Percentiles rank a stretch among this genome's conserved stretches.
Evolutionary conservation across 2,888 invertebrate species (phyloP).

Genomic region (Priocnemis perturbator): DNA sequence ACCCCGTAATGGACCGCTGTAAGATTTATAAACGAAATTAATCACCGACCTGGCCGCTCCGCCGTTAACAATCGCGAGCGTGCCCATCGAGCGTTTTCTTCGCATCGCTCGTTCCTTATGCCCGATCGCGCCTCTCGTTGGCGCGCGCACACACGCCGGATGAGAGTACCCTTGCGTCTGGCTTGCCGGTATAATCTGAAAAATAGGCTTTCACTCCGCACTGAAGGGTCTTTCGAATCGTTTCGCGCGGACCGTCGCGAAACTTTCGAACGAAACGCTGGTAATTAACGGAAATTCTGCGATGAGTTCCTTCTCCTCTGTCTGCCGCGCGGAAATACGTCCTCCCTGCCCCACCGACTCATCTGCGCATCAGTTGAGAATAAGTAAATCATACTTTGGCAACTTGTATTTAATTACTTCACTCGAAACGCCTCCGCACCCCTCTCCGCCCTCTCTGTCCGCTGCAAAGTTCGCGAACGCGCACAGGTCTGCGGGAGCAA

Average conservation of each 20-base stretch:
- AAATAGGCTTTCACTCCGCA: too few relatives aligned
- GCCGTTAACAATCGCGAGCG: constrained; percentile 40
- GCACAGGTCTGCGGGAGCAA: too few relatives aligned
- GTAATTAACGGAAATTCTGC: constrained; percentile 30
- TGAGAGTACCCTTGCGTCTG: too few relatives aligned
- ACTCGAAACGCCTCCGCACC: constrained; percentile 30
- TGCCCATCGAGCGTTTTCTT: background rate
- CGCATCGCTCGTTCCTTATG: constrained; percentile 3
- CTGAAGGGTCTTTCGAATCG: too few relatives aligned
- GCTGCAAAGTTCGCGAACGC: too few relatives aligned
- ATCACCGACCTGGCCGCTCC: constrained; percentile 45
- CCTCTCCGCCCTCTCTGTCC: too few relatives aligned
- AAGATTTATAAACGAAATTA: constrained; percentile 58
- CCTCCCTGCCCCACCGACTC: constrained; percentile 27
- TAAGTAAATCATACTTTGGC: constrained; percentile 37
- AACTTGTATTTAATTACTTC: constrained; percentile 54
- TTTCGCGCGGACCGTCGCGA: too few relatives aligned
- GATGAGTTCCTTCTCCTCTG: constrained; percentile 15
- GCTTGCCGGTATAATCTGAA: too few relatives aligned
- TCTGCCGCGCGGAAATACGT: constrained; percentile 22
- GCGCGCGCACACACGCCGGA: too few relatives aligned
- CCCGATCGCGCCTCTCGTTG: background rate
- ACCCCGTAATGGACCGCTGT: constrained; percentile 41
- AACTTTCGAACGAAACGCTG: too few relatives aligned
- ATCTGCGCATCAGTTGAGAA: constrained; percentile 32